phyloP scores from a whole-genome alignment of 2,888 invertebrate genomes.

The Chydorus sphaericus region DNA sequence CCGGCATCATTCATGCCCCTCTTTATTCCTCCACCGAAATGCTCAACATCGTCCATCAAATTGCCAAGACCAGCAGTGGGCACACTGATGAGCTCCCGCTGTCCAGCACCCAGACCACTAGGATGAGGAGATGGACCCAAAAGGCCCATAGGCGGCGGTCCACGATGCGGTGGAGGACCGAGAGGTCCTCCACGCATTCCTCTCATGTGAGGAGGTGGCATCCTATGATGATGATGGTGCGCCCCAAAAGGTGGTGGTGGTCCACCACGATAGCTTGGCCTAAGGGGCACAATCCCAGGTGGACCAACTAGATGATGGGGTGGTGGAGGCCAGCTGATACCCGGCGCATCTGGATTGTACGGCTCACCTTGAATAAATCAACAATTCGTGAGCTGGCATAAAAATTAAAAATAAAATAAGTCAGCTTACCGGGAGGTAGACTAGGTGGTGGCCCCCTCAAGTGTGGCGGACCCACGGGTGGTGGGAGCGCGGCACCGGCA shows the following conservation, averaged over 20 bases:
- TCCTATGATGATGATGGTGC: background rate
- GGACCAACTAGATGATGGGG: constrained; percentile 7
- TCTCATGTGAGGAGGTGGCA: constrained; percentile 16
- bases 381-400: background rate
- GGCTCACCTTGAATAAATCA: constrained; percentile 32
- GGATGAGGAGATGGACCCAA: constrained; percentile 17
- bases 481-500: constrained; percentile 22
- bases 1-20: background rate
- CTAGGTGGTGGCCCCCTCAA: constrained; percentile 12
- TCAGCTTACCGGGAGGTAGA: constrained; percentile 1
- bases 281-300: constrained; percentile 11
- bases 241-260: constrained; percentile 3
- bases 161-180: background rate
- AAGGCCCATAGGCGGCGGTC: constrained; percentile 15
- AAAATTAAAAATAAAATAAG: background rate
- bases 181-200: background rate
- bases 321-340: constrained; percentile 32
- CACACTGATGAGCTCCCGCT: constrained; percentile 59
- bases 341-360: constrained; percentile 73
- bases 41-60: too few species aligned
- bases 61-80: constrained; percentile 36
- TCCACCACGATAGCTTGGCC: constrained; percentile 7
- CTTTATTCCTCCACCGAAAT: background rate
- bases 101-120: constrained; percentile 27
- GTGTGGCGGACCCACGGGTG: constrained; percentile 15